Conservation (phyloP, 2,797 vertebrate genomes). For the Alfaro cultratus region DNA sequence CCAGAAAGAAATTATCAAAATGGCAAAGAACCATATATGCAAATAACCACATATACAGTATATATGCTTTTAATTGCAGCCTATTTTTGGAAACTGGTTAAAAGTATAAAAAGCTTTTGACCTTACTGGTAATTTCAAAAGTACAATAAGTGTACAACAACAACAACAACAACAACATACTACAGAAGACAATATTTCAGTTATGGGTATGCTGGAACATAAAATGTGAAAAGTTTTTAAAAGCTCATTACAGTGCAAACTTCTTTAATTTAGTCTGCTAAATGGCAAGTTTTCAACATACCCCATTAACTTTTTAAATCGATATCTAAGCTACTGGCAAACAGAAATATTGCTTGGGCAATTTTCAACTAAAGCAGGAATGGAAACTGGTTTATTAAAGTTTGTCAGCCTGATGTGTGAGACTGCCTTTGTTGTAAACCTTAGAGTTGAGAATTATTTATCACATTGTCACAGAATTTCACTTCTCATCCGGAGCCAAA, state of each 20-base stretch:
- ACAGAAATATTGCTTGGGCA: constrained; percentile 10
- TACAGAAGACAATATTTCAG: neutral
- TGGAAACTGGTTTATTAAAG: constrained; percentile 6
- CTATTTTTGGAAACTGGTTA: neutral
- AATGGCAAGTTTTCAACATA: constrained; percentile 32
- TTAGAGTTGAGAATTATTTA: neutral
- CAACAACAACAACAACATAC: neutral
- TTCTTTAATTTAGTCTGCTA: constrained; percentile 27
- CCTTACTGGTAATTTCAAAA: neutral
- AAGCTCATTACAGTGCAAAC: constrained; percentile 14
- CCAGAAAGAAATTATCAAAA: constrained; percentile 17
- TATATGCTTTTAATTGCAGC: constrained; percentile 31
- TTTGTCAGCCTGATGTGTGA: constrained; percentile 7
- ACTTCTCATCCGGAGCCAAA: neutral
- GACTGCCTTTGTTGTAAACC: neutral
- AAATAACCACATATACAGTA: neutral
- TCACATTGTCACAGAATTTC: neutral
- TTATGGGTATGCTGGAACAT: neutral
- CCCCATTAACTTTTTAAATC: constrained; percentile 49
- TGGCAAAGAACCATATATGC: too few relatives aligned
- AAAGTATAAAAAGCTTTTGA: neutral
- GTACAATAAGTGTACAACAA: neutral
- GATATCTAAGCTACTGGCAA: constrained; percentile 25
- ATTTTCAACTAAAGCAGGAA: constrained; percentile 25
- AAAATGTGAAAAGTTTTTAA: neutral